These are phyloP conservation scores for Spilarctia lutea DNA, from an alignment of 2,888 invertebrate genomes.

Conservation along the genomic window DNA sequence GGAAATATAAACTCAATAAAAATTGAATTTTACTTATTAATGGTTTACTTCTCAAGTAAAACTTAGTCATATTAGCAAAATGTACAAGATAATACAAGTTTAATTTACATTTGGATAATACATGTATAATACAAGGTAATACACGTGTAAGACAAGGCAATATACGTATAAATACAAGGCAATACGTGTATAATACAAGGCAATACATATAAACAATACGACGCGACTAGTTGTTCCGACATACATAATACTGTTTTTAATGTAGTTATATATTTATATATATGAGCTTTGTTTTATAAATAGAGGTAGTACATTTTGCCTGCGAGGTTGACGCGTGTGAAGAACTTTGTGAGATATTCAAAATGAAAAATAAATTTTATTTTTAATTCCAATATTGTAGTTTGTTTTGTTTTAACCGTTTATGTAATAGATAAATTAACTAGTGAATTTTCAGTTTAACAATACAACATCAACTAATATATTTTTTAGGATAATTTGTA, in stretches of 20 bases:
- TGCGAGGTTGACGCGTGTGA: slow-evolving; percentile 66
- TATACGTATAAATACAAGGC: neutral
- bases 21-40: neutral
- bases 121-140: slow-evolving; percentile 10
- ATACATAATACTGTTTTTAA: slow-evolving; percentile 70
- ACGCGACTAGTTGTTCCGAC: slow-evolving; percentile 54
- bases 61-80: neutral
- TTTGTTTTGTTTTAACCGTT: slow-evolving; percentile 51
- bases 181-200: slow-evolving; percentile 25
- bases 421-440: too few species aligned
- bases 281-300: slow-evolving; percentile 82
- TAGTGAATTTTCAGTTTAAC: too few species aligned
- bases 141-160: slow-evolving; percentile 8
- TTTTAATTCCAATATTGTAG: slow-evolving; percentile 77
- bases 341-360: slow-evolving; percentile 82
- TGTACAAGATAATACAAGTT: slow-evolving; percentile 2
- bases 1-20: neutral
- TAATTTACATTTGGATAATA: slow-evolving; percentile 1
- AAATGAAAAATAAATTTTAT: slow-evolving; percentile 85
- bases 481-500: too few species aligned
- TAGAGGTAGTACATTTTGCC: slow-evolving; percentile 72
- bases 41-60: neutral
- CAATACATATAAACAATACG: slow-evolving; percentile 32
- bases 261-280: slow-evolving; percentile 81
- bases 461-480: too few species aligned